Base-by-base conservation (phyloP, 2,888 invertebrate genomes). In the Thalpophila matura region DNA sequence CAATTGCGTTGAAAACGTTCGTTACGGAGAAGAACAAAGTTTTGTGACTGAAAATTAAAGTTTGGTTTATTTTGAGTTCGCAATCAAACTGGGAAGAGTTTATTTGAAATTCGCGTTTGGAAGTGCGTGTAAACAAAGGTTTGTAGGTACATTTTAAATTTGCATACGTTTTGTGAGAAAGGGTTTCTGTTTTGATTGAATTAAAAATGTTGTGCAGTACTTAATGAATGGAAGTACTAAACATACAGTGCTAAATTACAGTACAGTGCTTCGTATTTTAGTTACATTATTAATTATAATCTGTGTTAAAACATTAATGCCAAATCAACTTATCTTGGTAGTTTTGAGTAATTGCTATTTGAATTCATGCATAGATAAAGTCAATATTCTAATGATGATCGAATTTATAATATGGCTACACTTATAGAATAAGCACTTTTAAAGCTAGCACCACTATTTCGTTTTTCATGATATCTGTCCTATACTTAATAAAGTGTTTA, bases 11-110 rank as follows among this genome's bases (percentile, higher is more conserved):
- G 67, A 64, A 72, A 71, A 77, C 74, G 73, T 82, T 84, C 86
- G 86, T 79, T 76, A 77, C 76, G 74, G 71, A 78, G 71, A 69
- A 80, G 63, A 83, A 83, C 71, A 85, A 90, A 89, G 89, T 89
- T 89, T 87, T 79, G 88, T 88, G 86, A 78, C 74, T 77, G 74
- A 74, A 79, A 80, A 81, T 79, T 80, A 69, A 74, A 80, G 77
- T 79, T 85, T 68, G 49, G 80, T 84, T 84, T 82, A 79, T 77
- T 78, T 74, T 66, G 65, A 81, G 77, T 82, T 84, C 38, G 62
- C 64, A 74, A 77, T 81, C 67, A 74, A 64, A 67, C 63, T 45
- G 54, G 43, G 71, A 77, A 76, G 74, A 83, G 77, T 77, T 81
- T 68, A 70, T 80, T 81, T 61, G 58, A 42, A 38, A 62, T 75